Evolutionary conservation across 1,140 invertebrate genomes (phyloP).

Genomic region (Coelopa frigida): DNA sequence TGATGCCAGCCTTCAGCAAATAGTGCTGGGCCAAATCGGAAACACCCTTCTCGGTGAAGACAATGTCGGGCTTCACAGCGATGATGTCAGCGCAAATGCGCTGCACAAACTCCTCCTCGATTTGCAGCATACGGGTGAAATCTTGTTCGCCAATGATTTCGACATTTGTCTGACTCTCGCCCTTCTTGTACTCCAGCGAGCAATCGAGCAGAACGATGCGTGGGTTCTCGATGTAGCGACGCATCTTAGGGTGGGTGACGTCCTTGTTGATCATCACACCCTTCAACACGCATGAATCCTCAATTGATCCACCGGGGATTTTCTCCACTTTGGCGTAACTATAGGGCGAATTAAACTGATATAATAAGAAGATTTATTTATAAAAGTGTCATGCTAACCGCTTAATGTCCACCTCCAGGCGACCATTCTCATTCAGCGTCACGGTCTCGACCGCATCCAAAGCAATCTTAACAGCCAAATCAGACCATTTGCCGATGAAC

Average conservation of each 20-base stretch:
- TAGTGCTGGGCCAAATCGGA: conserved; percentile 88
- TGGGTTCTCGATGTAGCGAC: conserved; percentile 89
- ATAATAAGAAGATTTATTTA: too few relatives aligned
- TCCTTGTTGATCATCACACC: conserved; percentile 99
- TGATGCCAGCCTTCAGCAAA: conserved; percentile 85
- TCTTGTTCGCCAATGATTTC: conserved; percentile 94
- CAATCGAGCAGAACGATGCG: conserved; percentile 93
- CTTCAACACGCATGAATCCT: conserved; percentile 88
- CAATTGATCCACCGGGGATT: conserved; percentile 92
- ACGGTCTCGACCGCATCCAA: conserved; percentile 92
- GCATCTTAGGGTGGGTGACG: conserved; percentile 97
- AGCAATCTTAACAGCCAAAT: conserved; percentile 92
- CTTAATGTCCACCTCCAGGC: conserved; percentile 96
- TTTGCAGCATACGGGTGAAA: conserved; percentile 84
- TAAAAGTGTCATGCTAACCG: too few relatives aligned
- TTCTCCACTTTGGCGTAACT: conserved; percentile 96
- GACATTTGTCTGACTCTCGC: conserved; percentile 96
- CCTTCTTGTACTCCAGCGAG: conserved; percentile 97
- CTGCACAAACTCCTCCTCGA: conserved; percentile 94
- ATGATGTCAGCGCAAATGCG: conserved; percentile 93
- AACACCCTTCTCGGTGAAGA: conserved; percentile 98
- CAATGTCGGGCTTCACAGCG: conserved; percentile 87
- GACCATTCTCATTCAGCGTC: conserved; percentile 78
- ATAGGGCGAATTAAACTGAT: neutral
- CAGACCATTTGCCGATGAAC: conserved; percentile 91